phyloP scores from a whole-genome alignment of 2,113 vertebrate species.

The Campylorhamphus procurvoides region DNA sequence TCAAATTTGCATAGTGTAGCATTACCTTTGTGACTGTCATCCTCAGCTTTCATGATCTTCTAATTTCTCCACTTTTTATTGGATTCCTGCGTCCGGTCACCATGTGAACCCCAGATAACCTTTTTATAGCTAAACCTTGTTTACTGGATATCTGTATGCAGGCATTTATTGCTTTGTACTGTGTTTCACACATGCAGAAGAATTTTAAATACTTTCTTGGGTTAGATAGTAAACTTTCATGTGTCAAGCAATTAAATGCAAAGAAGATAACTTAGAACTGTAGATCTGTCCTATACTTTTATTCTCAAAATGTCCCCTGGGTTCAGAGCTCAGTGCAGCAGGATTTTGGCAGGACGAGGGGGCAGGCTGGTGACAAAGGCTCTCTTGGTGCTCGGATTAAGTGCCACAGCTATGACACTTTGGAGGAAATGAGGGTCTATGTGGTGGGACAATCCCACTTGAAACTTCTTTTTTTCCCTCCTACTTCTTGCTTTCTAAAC shows the following conservation, averaged over 20 bases:
- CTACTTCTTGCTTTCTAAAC: background rate
- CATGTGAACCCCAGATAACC: background rate
- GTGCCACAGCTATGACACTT: accelerated
- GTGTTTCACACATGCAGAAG: background rate
- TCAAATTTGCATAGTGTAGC: background rate
- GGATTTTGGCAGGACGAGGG: background rate
- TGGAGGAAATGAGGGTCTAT: background rate
- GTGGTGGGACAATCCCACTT: background rate
- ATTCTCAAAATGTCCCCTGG: background rate
- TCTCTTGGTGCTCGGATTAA: background rate
- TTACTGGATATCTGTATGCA: background rate
- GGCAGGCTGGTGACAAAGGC: background rate
- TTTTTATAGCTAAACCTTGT: background rate
- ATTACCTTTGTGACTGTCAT: background rate
- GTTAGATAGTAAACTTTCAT: background rate
- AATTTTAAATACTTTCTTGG: background rate
- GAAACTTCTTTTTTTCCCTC: background rate
- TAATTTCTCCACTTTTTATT: background rate
- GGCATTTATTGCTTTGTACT: background rate
- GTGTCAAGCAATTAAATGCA: background rate
- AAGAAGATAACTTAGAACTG: background rate
- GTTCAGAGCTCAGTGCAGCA: background rate
- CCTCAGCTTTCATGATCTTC: background rate
- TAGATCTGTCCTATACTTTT: background rate
- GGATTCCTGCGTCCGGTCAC: background rate